These are phyloP conservation scores for Samia ricini DNA, from an alignment of 1,140 invertebrate genomes.

Conservation along the genomic window DNA sequence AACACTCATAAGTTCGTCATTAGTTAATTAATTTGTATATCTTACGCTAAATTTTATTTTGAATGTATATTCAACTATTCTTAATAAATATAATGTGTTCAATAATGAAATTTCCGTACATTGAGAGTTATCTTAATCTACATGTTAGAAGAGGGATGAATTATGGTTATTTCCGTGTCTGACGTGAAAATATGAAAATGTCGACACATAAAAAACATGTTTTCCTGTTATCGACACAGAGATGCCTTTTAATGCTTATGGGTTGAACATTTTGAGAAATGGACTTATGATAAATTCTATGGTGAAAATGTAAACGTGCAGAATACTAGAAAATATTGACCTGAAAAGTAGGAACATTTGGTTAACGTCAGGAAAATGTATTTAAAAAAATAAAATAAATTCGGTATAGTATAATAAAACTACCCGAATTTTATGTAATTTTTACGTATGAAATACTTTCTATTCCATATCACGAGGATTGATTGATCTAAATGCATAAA, in stretches of 20 bases:
- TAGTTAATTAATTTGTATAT: too few species aligned
- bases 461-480: neutral
- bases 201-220: neutral
- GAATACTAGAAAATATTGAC: too few species aligned
- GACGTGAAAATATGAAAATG: neutral
- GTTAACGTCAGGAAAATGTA: too few species aligned
- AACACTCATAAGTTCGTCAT: too few species aligned
- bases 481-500: neutral
- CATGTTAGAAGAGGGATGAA: neutral
- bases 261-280: neutral
- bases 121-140: neutral
- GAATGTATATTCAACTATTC: too few species aligned
- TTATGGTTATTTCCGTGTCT: constrained; percentile 11
- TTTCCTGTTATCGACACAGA: neutral
- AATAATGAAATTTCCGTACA: too few species aligned
- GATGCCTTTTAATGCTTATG: neutral
- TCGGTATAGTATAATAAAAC: too few species aligned
- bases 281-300: neutral
- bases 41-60: too few species aligned
- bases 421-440: neutral
- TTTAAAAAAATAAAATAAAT: too few species aligned
- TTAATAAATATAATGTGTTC: too few species aligned
- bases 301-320: too few species aligned
- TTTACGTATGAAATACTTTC: neutral
- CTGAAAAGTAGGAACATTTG: too few species aligned